A percentile compares a stretch with the other conserved stretches of the same genome.
These are phyloP conservation scores for Hormaphis cornu DNA, from an alignment of 1,140 invertebrate species.

Conservation along the genomic window DNA sequence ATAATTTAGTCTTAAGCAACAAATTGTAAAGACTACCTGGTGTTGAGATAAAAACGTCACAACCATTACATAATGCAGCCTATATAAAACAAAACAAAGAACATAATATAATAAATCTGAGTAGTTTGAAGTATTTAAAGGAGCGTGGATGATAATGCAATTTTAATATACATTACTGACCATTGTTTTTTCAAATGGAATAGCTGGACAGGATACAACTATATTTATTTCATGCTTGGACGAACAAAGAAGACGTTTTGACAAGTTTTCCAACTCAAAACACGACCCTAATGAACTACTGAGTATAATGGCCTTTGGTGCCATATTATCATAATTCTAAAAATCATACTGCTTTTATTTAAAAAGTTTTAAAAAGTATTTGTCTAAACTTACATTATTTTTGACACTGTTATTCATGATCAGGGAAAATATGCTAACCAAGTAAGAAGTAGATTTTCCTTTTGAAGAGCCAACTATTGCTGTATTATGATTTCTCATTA, in stretches of 20 bases:
- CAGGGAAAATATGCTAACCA: conserved; percentile 4
- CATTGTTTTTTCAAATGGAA: not conserved
- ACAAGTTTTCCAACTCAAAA: not conserved
- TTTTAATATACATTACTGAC: not conserved
- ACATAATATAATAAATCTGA: not conserved
- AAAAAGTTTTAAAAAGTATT: not conserved
- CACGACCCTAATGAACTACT: conserved; percentile 17
- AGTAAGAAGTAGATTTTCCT: conserved; percentile 18
- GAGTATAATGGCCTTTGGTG: conserved; percentile 4
- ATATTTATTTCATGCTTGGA: not conserved
- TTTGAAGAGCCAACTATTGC: conserved; percentile 17
- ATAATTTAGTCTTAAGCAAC: not conserved
- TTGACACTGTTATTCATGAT: not conserved
- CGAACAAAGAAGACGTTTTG: not conserved
- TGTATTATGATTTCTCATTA: not conserved
- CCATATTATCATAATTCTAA: not conserved
- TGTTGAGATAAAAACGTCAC: conserved; percentile 12
- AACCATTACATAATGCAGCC: conserved; percentile 1
- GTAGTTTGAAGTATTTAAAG: too few relatives aligned
- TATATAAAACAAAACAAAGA: not conserved
- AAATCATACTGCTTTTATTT: too few relatives aligned
- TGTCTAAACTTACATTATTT: not conserved
- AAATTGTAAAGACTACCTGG: not conserved
- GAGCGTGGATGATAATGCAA: too few relatives aligned
- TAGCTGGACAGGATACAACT: not conserved